phyloP scores from a whole-genome alignment of 2,888 invertebrate genomes.

The Stenichneumon culpator region DNA sequence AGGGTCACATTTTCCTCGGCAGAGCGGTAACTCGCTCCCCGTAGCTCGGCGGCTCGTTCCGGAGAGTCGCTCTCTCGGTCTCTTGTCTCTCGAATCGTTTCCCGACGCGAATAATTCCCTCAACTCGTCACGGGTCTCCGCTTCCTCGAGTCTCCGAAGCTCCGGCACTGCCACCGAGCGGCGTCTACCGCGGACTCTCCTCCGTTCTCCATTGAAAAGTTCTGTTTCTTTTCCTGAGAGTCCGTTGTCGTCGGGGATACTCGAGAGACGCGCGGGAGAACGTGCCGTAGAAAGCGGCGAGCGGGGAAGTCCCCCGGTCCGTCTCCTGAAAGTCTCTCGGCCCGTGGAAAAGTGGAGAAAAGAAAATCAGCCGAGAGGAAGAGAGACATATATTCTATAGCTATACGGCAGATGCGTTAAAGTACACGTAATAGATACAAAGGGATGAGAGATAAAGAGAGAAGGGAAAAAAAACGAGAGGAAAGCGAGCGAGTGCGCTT shows the following conservation, averaged over 20 bases:
- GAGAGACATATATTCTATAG: constrained; percentile 27
- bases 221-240: constrained; percentile 18
- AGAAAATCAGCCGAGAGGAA: neutral
- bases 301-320: constrained; percentile 13
- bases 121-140: constrained; percentile 19
- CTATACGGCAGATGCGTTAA: constrained; percentile 6
- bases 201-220: constrained; percentile 46
- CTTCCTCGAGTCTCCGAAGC: neutral
- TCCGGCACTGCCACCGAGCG: neutral
- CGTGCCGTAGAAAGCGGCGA: constrained; percentile 24
- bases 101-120: constrained; percentile 53
- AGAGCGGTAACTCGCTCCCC: constrained; percentile 3
- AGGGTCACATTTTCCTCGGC: constrained; percentile 39
- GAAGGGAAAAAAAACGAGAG: neutral
- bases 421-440: constrained; percentile 45
- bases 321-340: neutral
- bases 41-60: neutral
- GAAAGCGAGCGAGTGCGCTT: constrained; percentile 20
- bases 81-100: constrained; percentile 34
- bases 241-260: constrained; percentile 19
- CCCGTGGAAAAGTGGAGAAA: constrained; percentile 28
- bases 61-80: neutral
- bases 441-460: constrained; percentile 6
- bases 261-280: constrained; percentile 12
- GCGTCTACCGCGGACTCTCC: neutral